These are phyloP conservation scores for Tenualosa ilisha DNA, from an alignment of 2,797 vertebrate species.

Conservation along the genomic window DNA sequence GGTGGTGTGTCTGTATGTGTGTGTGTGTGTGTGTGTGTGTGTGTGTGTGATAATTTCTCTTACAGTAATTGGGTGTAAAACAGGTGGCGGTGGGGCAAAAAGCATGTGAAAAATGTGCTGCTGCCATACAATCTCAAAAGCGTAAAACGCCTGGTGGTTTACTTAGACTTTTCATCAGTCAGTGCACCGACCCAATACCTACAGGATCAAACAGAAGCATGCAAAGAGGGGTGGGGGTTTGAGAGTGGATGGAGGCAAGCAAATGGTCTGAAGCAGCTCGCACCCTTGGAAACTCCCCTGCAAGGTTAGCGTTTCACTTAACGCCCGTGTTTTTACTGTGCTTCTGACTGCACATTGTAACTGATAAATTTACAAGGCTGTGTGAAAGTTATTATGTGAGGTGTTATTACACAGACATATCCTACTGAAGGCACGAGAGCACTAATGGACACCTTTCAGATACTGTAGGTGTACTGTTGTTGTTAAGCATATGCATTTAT, in stretches of 20 bases:
- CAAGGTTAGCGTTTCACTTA: not conserved
- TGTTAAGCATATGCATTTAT: not conserved
- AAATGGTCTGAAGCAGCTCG: not conserved
- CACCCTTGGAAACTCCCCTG: not conserved
- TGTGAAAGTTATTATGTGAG: not conserved
- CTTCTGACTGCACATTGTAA: not conserved
- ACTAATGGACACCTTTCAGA: not conserved
- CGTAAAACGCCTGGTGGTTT: slow-evolving; percentile 61
- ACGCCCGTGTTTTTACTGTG: not conserved
- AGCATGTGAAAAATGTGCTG: slow-evolving; percentile 78
- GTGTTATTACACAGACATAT: not conserved
- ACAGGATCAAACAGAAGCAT: slow-evolving; percentile 67
- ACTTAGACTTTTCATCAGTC: slow-evolving; percentile 73
- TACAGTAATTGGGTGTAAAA: slow-evolving; percentile 72
- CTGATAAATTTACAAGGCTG: not conserved
- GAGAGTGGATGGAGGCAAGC: not conserved
- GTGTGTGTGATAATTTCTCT: slow-evolving; percentile 46
- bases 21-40: slow-evolving; percentile 9
- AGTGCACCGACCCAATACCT: slow-evolving; percentile 63
- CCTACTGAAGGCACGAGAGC: not conserved
- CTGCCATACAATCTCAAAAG: slow-evolving; percentile 68
- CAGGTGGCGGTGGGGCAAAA: slow-evolving; percentile 70
- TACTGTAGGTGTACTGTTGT: too few species aligned
- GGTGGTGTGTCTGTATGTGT: not conserved
- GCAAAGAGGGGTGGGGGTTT: slow-evolving; percentile 38